Evolutionary conservation across 2,888 invertebrate genomes (phyloP).

Genomic region (Xestia sexstrigata): DNA sequence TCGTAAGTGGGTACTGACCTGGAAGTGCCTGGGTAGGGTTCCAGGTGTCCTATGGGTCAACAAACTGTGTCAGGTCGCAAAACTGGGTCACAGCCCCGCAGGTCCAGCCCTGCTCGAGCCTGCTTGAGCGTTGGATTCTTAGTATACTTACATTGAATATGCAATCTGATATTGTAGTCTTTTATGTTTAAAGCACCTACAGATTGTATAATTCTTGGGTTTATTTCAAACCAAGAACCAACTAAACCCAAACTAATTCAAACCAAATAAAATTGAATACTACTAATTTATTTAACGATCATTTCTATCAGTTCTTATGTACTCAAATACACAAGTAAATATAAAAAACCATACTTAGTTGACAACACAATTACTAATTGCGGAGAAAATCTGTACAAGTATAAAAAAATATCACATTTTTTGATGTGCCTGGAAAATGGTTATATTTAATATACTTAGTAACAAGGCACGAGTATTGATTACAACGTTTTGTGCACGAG

Average conservation of each 20-base stretch:
- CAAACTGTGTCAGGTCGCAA: constrained; percentile 72
- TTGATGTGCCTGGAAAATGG: not conserved
- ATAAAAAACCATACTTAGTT: not conserved
- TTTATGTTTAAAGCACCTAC: not conserved
- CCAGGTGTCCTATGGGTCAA: constrained; percentile 68
- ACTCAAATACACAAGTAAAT: not conserved
- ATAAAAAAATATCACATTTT: not conserved
- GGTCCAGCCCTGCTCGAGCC: constrained; percentile 42
- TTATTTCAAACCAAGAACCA: not conserved
- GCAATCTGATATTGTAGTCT: constrained; percentile 24
- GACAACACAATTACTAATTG: not conserved
- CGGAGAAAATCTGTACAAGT: not conserved
- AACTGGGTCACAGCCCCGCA: constrained; percentile 71
- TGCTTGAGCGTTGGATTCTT: constrained; percentile 21
- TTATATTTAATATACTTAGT: not conserved
- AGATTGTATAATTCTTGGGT: not conserved
- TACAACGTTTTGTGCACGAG: not conserved
- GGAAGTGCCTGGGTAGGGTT: constrained; percentile 49
- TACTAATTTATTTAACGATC: not conserved
- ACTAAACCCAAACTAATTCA: not conserved
- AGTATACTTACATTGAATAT: constrained; percentile 31
- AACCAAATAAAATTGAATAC: not conserved
- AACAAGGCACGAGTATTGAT: constrained; percentile 8
- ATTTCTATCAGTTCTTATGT: not conserved
- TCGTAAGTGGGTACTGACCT: constrained; percentile 50